A percentile compares a stretch with the other conserved stretches of the same genome.
These are phyloP conservation scores for Gadus macrocephalus DNA, from an alignment of 2,113 vertebrate species.

Conservation along the genomic window DNA sequence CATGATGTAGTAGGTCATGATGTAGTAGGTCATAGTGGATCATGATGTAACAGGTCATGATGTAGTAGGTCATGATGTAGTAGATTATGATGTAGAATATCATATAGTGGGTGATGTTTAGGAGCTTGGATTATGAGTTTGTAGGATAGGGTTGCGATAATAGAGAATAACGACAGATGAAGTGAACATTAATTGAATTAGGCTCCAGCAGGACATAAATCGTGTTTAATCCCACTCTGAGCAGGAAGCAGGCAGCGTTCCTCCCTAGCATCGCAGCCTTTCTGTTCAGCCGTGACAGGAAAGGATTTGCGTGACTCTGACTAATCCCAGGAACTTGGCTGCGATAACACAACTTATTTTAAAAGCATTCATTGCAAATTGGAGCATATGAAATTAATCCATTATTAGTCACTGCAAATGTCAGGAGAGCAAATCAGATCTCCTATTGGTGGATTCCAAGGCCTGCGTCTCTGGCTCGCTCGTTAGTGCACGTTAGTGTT, in stretches of 20 bases:
- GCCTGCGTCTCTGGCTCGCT: neutral
- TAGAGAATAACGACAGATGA: too few species aligned
- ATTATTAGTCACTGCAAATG: conserved; percentile 60
- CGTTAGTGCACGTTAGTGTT: neutral
- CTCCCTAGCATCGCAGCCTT: conserved; percentile 35
- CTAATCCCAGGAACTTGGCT: conserved; percentile 56
- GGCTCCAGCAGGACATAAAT: conserved; percentile 11
- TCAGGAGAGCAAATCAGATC: conserved; percentile 32
- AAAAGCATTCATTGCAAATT: conserved; percentile 63
- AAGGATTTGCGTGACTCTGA: conserved; percentile 55
- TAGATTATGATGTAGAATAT: too few species aligned
- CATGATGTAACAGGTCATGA: too few species aligned
- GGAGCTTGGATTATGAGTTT: too few species aligned
- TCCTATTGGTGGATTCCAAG: neutral
- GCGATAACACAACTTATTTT: conserved; percentile 52
- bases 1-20: too few species aligned
- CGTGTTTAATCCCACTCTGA: conserved; percentile 18
- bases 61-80: too few species aligned
- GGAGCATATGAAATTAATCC: conserved; percentile 61
- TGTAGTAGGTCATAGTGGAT: too few species aligned
- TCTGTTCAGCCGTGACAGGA: conserved; percentile 45
- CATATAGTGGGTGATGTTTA: too few species aligned
- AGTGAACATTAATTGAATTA: conserved; percentile 35
- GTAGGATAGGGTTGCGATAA: too few species aligned
- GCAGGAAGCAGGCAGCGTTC: conserved; percentile 17